Percentiles rank a stretch among this genome's conserved stretches.
Conservation (phyloP, 1,140 invertebrate genomes). For the Panagrolaimus sp. region DNA sequence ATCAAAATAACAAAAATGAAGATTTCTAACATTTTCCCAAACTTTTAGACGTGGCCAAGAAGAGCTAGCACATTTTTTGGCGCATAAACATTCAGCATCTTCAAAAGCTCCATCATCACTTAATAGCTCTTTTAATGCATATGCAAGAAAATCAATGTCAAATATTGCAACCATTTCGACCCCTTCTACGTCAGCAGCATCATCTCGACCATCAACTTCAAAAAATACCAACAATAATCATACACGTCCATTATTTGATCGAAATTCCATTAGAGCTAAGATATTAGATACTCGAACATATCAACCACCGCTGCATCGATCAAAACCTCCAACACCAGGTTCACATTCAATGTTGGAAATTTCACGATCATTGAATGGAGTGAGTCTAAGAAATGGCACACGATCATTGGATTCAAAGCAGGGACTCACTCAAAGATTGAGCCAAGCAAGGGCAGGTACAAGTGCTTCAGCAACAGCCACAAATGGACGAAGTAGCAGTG, state of each 20-base stretch:
- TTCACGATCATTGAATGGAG: background rate
- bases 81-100: background rate
- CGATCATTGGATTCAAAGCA: background rate
- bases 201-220: background rate
- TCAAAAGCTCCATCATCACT: background rate
- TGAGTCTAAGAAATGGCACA: background rate
- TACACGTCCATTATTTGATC: background rate
- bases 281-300: background rate
- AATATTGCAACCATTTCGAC: background rate
- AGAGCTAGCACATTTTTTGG: background rate
- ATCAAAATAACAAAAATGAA: too few species aligned
- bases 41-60: slow-evolving; percentile 5
- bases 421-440: background rate
- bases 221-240: too few species aligned
- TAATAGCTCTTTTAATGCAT: background rate
- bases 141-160: slow-evolving; percentile 1
- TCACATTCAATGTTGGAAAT: background rate
- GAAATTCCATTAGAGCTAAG: background rate
- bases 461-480: background rate
- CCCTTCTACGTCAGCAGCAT: background rate
- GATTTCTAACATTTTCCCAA: background rate
- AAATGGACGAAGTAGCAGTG: background rate
- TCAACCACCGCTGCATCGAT: background rate
- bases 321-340: background rate
- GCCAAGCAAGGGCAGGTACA: background rate